Base-by-base conservation (phyloP, 2,888 invertebrate genomes). In the Teinopalpus imperialis region DNA sequence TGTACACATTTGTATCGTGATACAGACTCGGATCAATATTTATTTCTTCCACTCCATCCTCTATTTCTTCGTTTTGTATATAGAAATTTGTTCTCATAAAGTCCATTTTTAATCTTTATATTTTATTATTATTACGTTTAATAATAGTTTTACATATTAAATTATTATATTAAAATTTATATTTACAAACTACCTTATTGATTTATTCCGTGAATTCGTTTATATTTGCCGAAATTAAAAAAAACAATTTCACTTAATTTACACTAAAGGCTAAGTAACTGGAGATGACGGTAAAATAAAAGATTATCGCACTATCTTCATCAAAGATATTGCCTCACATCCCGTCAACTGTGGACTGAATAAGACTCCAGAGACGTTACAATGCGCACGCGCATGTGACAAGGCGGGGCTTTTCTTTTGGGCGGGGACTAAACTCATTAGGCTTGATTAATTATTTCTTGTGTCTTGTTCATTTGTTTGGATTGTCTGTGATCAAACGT, bases 51-150 rank as follows among this genome's bases (percentile, higher is more conserved):
- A 47, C 39, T 7, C 9, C 45, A 10, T 60, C 55, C 0, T 55
- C 55, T 5, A 35, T 32, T 14, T 62, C 60, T 0, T 66, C 66
- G 20, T 61, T 62, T 50, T 61, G 58, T 3, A 60, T 43, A 1
- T 69, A 46, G 24, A 69, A 76, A 20, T 71, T 73, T 0, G 69
- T 52, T 54, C 58, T 66, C 3, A 78, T 51, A 23, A 65, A 80
- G 46, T 81, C 81, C 81, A 80, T 80, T 43, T 31, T 10, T n/a
- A 6, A 16, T 16, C 18, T 14, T 21, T 4, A 9, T 7, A 4
- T n/a, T n/a, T 35, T 24, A 42, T 4, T 13, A 16, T n/a, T 21
- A 9, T 14, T n/a, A n/a, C n/a, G n/a, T n/a, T n/a, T n/a, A n/a
- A n/a, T n/a, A n/a, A n/a, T n/a, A n/a, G n/a, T n/a, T n/a, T n/a